Base-by-base conservation (phyloP, 1,140 invertebrate genomes). In the Dendrolimus punctatus region DNA sequence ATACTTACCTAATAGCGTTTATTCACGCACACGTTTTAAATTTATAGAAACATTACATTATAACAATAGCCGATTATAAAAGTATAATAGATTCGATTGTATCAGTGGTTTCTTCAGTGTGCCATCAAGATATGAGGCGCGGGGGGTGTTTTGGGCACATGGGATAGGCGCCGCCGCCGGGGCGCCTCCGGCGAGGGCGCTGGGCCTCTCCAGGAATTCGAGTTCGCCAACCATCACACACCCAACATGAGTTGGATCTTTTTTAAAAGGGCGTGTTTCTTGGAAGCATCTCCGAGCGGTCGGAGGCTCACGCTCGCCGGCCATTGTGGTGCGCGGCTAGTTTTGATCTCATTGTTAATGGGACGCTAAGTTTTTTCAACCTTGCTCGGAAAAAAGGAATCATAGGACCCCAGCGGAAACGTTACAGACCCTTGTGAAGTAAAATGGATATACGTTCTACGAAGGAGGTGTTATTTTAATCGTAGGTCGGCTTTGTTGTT, bases 321-420 rank as follows among this genome's bases (percentile, higher is more conserved):
- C 76, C 79, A 82, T 84, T 85, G 82, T 84, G 73, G 68, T 63
- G 70, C 72, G 82, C 82, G 82, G 82, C 80, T 81, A 82, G 76
- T 85, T 85, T 85, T 85, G 82, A 85, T 85, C 80, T 84, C 82
- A 85, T 85, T 85, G 82, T 85, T 85, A 84, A 81, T 85, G 74
- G 80, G 79, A 85, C 80, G 80, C 77, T 75, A 82, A 73, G 77
- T 85, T 85, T 85, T 85, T 85, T 82, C 71, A 74, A 74, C 57
- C 58, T 56, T 52, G 53, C 60, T 76, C 59, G 73, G 79, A 81
- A 85, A 85, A 85, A 85, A 85, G 73, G 76, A 78, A 80, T 76
- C 77, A 80, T 78, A 68, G 72, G 73, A 74, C 68, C 77, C 80
- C 80, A 78, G 71, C 82, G 80, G 82, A 85, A 85, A 85, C 80